Base-by-base conservation (phyloP, 2,888 invertebrate genomes). In the Erynnis tages region DNA sequence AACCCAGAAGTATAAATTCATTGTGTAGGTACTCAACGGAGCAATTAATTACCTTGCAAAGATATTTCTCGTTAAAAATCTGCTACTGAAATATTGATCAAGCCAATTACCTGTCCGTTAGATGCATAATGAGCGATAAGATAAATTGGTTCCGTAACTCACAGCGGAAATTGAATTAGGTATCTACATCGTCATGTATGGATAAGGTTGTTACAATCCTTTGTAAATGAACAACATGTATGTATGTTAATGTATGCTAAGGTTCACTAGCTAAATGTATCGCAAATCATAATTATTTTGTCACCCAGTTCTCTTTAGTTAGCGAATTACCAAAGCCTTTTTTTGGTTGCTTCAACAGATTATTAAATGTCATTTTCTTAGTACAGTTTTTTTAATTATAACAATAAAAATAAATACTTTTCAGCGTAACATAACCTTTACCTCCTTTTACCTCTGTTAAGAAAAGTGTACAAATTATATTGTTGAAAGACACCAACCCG, bases 91-190 rank as follows among this genome's bases (percentile, higher is more conserved):
- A 35, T 35, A 35, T 35, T 35, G 35, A 35, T 19, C 19, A 35
- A 16, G 13, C 29, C 43, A 43, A 32, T 47, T 30, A 47, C 47
- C 47, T 38, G 38, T 38, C 47, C 37, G 38, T 17, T 37, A 30
- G 47, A 38, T 37, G 38, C 47, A 38, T 37, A 47, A 47, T 47
- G 19, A 47, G 29, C 47, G 37, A 47, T 47, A 47, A 47, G 37
- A 47, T 38, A 29, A 47, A 47, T 47, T 47, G 47, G 13, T 19
- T 38, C 11, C 11, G 43, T 43, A 43, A 47, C 37, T 47, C 23
- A 25, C 13, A 17, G n/a, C 27, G 19, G 41, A 37, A 34, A 37
- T 46, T 46, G 46, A 46, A 37, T 46, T 14, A 35, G 7, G 13
- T 34, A 34, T 34, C 34, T 16, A 2, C 2, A 34, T 16, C 8